Conservation (phyloP, 2,888 invertebrate genomes). For the Latrodectus hesperus region DNA sequence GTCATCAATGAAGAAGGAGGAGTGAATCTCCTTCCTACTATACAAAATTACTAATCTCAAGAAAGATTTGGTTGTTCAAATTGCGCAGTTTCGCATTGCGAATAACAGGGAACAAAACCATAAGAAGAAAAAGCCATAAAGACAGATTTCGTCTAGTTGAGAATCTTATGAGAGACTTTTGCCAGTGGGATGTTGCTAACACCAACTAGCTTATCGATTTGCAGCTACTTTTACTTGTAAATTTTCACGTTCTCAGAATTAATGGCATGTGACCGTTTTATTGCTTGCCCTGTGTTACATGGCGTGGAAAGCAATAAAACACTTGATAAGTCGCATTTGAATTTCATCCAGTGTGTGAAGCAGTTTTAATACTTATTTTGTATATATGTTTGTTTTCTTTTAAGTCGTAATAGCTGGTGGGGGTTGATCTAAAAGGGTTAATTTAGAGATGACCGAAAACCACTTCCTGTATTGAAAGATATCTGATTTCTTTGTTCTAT, state of each 20-base stretch:
- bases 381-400: not conserved
- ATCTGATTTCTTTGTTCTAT: too few relatives aligned
- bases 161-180: not conserved
- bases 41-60: not conserved
- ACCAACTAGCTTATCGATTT: conserved; percentile 11
- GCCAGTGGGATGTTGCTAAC: not conserved
- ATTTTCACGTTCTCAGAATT: conserved; percentile 36
- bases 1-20: not conserved
- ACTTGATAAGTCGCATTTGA: not conserved
- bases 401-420: too few relatives aligned
- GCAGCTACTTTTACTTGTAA: conserved; percentile 2
- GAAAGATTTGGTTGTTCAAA: not conserved
- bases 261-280: conserved; percentile 43
- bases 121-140: not conserved
- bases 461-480: too few relatives aligned
- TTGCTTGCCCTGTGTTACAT: conserved; percentile 22
- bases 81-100: not conserved
- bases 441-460: too few relatives aligned
- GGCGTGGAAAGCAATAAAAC: conserved; percentile 46
- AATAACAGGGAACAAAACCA: not conserved
- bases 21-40: not conserved
- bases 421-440: too few relatives aligned
- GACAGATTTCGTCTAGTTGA: not conserved
- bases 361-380: conserved; percentile 4
- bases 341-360: not conserved